These are phyloP conservation scores for Catagonus wagneri DNA, from an alignment of 2,113 vertebrate species.

Conservation along the genomic window DNA sequence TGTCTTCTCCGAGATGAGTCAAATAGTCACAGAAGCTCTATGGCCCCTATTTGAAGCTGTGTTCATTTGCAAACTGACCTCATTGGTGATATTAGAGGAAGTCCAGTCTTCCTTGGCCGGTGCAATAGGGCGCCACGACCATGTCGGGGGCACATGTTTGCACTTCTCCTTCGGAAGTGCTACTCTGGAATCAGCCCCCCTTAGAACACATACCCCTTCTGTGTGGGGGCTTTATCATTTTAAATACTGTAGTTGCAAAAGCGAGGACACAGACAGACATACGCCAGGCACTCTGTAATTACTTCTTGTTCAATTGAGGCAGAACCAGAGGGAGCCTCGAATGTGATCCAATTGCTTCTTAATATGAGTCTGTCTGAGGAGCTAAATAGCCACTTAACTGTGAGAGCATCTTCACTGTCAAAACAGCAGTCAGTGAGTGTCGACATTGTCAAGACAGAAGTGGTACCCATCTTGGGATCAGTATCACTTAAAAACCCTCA, in stretches of 20 bases:
- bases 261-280: neutral
- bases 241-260: neutral
- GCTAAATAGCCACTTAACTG: neutral
- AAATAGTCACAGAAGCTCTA: neutral
- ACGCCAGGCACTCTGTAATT: too few relatives aligned
- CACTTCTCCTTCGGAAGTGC: neutral
- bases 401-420: neutral
- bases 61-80: neutral
- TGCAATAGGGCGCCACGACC: neutral
- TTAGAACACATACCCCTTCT: neutral
- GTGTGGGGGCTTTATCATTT: neutral
- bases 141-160: rapidly evolving
- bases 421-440: neutral
- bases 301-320: neutral
- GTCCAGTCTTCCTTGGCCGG: neutral
- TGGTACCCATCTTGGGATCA: too few relatives aligned
- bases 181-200: too few relatives aligned
- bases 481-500: neutral
- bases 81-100: neutral
- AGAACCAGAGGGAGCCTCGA: neutral
- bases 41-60: neutral
- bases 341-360: neutral
- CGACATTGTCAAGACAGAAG: too few relatives aligned
- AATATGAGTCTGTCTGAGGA: neutral
- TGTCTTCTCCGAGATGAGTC: neutral